Base-by-base conservation (phyloP, 2,797 vertebrate genomes). In the Mastacembelus armatus region DNA sequence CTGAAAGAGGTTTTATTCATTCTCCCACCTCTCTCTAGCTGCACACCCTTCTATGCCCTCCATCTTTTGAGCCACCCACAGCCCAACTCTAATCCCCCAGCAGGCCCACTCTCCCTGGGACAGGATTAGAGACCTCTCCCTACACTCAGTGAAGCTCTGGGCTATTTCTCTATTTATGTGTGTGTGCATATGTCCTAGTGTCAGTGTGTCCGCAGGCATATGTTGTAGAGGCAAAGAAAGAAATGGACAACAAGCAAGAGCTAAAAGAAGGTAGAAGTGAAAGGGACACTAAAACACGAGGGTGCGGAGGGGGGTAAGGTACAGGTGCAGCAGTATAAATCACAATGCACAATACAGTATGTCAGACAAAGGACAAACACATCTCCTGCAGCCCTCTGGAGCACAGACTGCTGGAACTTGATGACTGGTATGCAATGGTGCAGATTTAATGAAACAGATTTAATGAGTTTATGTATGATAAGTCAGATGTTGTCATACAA, bases 341-440 rank as follows among this genome's bases (percentile, higher is more conserved):
- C 88, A 89, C 79, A 74, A 40, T 40, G 81, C 66, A 60, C 76
- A 73, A 81, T 66, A 60, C 76, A 73, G 81, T 66, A 65, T 89
- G 90, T 89, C 90, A 86, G 78, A 79, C 38, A 74, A 84, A 89
- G 87, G 85, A 87, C 86, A 81, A 85, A 87, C 90, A 87, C 64
- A 68, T 88, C 82, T 86, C 75, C 83, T 71, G 81, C 57, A 56
- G 64, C 62, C 71, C 79, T 57, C 71, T 59, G 63, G 70, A 75
- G 71, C 21, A 44, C 32, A 60, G 32, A 56, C 56, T 59, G 65
- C n/a, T n/a, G n/a, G 76, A 69, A 51, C 48, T 47, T 45, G 19
- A 65, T 68, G 69, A 60, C 78, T 69, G 44, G 51, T 56, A 75
- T 35, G 60, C 49, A 52, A 63, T 51, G 49, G 42, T 62, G 58